Conservation (phyloP, 2,113 vertebrate species). For the Phaetusa simplex region DNA sequence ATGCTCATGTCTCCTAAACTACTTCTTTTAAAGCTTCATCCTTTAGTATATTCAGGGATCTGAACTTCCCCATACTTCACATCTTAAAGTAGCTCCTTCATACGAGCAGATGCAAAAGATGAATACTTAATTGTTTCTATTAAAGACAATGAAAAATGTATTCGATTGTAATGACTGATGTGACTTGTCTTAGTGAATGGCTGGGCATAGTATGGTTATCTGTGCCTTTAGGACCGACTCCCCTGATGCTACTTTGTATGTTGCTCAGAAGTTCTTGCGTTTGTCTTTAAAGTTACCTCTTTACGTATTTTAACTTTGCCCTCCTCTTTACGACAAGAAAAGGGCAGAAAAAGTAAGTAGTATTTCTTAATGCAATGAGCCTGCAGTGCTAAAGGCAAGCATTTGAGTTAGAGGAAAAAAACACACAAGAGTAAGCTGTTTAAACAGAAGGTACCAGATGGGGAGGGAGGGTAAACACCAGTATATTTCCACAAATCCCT, state of each 20-base stretch:
- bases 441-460: background rate
- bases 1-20: background rate
- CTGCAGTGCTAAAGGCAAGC: background rate
- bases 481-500: background rate
- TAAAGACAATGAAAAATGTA: constrained; percentile 44
- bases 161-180: background rate
- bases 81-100: background rate
- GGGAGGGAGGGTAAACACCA: background rate
- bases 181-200: background rate
- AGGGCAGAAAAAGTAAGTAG: background rate
- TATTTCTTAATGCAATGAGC: background rate
- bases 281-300: background rate
- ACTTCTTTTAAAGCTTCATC: background rate
- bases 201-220: background rate
- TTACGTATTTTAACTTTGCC: background rate
- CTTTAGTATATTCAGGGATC: background rate
- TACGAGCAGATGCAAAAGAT: constrained; percentile 22
- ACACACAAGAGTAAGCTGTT: background rate
- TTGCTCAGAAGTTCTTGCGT: background rate
- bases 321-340: background rate
- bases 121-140: background rate
- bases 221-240: background rate
- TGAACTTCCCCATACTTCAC: background rate
- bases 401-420: background rate
- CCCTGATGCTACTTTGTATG: background rate